Evolutionary conservation across 2,797 vertebrate genomes (phyloP), one percentile per base, ranked within the genome.

Genomic region (Neopelma chrysocephalum): DNA sequence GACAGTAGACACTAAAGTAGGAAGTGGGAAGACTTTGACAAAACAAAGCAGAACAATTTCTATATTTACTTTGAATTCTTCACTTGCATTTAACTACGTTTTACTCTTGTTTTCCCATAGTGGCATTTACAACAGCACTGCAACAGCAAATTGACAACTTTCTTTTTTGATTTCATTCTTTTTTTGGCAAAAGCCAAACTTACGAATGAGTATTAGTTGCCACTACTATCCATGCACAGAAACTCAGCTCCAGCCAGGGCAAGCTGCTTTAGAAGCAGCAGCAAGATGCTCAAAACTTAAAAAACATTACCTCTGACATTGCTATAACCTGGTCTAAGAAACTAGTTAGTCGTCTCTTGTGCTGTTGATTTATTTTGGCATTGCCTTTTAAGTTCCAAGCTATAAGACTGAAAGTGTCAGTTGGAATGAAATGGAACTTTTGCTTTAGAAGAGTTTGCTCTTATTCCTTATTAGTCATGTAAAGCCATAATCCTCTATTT

Each of bases 401-500:
- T 61, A 15, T 26, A 47, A 68, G 83, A 87, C 9, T 25, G 31
- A 69, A 42, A 58, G 45, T 4, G 6, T 27, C 69, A 83, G 38
- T 9, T 36, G 57, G 27, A 71, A 94, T 16, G 23, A 95, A 83
- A 93, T 2, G 11, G 19, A 90, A 96, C 75, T 88, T 88, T 12
- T 78, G 34, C 82, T 92, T 83, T 31, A 51, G 57, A 92, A 69
- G 34, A 85, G 25, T 22, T 32, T 82, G 76, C 15, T 81, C 69
- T 91, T 61, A 56, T 48, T 92, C 73, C 81, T 78, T 66, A 94
- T 83, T 71, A 90, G 42, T 60, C 53, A 90, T 51, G 87, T 60
- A 96, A 96, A 96, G 70, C 64, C 68, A 50, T 82, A 96, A 82
- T 90, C 53, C 40, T 87, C 32, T 72, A 17, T 27, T 69, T 89